Evolutionary conservation across 2,797 vertebrate species (phyloP), one percentile per base, ranked within the genome.

Genomic region (Fistularia tabacaria): DNA sequence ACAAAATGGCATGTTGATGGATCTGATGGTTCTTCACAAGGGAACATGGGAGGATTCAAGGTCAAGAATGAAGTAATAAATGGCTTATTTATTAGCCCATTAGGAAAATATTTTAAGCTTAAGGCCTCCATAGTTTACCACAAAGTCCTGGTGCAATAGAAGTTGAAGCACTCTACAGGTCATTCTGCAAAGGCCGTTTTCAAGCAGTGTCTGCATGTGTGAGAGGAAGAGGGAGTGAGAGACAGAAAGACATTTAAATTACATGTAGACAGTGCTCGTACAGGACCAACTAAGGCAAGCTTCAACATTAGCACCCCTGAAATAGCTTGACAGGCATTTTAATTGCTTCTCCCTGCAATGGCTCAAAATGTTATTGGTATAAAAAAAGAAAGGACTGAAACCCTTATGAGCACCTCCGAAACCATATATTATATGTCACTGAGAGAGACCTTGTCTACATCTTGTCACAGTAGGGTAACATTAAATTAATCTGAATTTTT

Each of bases 301-400:
- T 56, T 69, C 7, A 63, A 84, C 76, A 69, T 73, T 85, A 84
- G 74, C 80, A 79, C 69, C 75, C 79, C 74, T 84, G 69, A 88
- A 90, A 88, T 90, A 90, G 84, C 82, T 75, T 65, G 59, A 54
- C 63, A 83, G 84, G 88, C 76, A 90, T 90, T 87, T 90, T 88
- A 90, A 90, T 90, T 88, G 86, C 80, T 72, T 80, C 71, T 62
- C 71, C 66, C 85, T 89, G 84, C 77, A 63, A 69, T 76, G 75
- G 57, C 77, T 88, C 83, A 85, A 76, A 81, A 76, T 66, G 63
- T 69, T 73, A 57, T 58, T 69, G 62, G 42, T 62, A 66, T 46
- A 66, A 54, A 60, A 73, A 63, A 66, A 66, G 15, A 71, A 59
- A 71, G 62, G 51, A 52, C 54, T 61, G 43, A 66, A 77, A 67